Conservation (phyloP, 1,140 invertebrate species). For the Pararge aegeria region DNA sequence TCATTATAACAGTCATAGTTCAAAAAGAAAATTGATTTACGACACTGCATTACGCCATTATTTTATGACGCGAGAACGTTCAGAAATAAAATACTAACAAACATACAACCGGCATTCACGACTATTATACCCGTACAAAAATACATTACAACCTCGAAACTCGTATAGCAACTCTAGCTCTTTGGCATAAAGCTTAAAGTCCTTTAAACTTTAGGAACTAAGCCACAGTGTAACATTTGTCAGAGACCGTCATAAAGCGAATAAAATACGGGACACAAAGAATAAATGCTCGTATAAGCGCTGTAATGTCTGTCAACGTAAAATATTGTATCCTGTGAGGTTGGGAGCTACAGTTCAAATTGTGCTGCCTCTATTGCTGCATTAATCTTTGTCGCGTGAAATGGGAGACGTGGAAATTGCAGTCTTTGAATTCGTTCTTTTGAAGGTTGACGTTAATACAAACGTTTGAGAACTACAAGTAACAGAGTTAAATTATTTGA, state of each 20-base stretch:
- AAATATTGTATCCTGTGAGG: conserved; percentile 76
- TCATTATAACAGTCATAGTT: conserved; percentile 69
- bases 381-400: conserved; percentile 65
- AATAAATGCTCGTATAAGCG: conserved; percentile 76
- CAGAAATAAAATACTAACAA: conserved; percentile 78
- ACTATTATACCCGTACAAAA: conserved; percentile 62
- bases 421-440: conserved; percentile 27
- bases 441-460: conserved; percentile 19
- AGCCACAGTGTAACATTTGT: conserved; percentile 35
- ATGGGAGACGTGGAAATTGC: conserved; percentile 59
- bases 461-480: conserved; percentile 3
- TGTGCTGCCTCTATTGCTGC: conserved; percentile 62
- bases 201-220: conserved; percentile 1
- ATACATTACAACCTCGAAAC: conserved; percentile 12
- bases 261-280: conserved; percentile 79
- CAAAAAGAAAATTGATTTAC: conserved; percentile 75
- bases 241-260: conserved; percentile 72
- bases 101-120: conserved; percentile 74
- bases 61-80: conserved; percentile 75
- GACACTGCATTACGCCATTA: conserved; percentile 74
- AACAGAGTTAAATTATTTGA: background rate
- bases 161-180: conserved; percentile 8
- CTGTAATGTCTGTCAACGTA: conserved; percentile 78
- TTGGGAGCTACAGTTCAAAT: conserved; percentile 63
- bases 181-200: conserved; percentile 36